Conservation (phyloP, 92 coral and sea anemone genomes). For the Heteractis magnifica region DNA sequence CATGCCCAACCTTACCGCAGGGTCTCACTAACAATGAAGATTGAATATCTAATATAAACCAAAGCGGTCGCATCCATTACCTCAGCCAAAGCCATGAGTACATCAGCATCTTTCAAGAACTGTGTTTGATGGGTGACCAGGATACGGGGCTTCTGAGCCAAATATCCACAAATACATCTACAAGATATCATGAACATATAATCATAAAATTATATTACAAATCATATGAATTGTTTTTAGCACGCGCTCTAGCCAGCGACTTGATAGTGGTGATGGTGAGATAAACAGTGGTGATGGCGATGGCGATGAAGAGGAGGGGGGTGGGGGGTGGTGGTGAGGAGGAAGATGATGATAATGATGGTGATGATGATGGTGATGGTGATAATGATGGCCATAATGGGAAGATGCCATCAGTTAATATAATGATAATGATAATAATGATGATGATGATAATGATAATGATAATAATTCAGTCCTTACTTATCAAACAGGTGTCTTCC, state of each 20-base stretch:
- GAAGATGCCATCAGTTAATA: too few species aligned
- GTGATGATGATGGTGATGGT: not conserved
- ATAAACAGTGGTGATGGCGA: not conserved
- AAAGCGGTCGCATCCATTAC: slow-evolving; percentile 14
- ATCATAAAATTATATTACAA: too few species aligned
- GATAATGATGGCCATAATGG: not conserved
- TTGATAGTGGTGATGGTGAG: too few species aligned
- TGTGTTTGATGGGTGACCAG: slow-evolving; percentile 79
- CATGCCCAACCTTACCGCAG: too few species aligned
- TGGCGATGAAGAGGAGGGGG: too few species aligned
- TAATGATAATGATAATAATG: not conserved
- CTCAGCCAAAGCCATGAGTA: slow-evolving; percentile 68
- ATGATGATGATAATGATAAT: not conserved
- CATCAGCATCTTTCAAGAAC: slow-evolving; percentile 69
- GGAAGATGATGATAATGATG: not conserved
- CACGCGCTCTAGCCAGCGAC: too few species aligned
- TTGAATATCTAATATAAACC: not conserved
- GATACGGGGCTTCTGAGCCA: slow-evolving; percentile 65
- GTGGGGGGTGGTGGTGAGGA: too few species aligned
- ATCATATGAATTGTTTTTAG: too few species aligned
- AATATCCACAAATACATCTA: slow-evolving; percentile 73
- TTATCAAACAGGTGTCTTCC: slow-evolving; percentile 37
- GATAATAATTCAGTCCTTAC: slow-evolving; percentile 3
- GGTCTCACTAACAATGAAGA: too few species aligned
- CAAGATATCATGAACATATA: not conserved